A percentile compares a stretch with the other conserved stretches of the same genome.
These are phyloP conservation scores for Mesoligia furuncula DNA, from an alignment of 2,888 invertebrate genomes.

Conservation along the genomic window DNA sequence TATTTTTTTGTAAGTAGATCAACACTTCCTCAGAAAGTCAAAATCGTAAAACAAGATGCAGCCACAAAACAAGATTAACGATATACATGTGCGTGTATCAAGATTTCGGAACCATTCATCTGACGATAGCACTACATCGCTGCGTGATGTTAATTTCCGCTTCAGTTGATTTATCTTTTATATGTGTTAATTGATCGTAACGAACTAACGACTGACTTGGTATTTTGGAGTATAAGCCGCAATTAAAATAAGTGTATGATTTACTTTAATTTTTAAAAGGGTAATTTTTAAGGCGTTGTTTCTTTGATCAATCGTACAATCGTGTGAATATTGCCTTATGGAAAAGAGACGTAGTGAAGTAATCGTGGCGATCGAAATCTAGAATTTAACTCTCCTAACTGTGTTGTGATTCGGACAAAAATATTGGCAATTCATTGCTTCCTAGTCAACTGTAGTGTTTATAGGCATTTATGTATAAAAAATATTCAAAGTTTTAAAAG, in stretches of 20 bases:
- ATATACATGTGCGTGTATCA: conserved; percentile 40
- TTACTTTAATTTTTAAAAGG: conserved; percentile 12
- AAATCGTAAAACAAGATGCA: background rate
- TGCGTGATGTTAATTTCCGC: conserved; percentile 65
- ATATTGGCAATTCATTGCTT: background rate
- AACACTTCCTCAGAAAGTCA: background rate
- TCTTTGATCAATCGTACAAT: background rate
- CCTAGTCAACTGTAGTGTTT: background rate
- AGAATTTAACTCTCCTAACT: background rate
- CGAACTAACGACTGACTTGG: conserved; percentile 14
- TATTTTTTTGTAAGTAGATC: no score
- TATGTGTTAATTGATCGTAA: conserved; percentile 55
- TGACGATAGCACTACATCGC: conserved; percentile 47
- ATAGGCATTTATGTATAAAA: conserved; percentile 5
- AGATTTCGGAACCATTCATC: conserved; percentile 51
- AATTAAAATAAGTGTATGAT: conserved; percentile 19
- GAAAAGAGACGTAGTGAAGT: background rate
- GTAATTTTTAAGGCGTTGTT: background rate
- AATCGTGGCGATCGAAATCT: no score
- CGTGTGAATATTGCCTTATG: background rate
- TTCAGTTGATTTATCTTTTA: conserved; percentile 58
- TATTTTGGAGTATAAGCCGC: conserved; percentile 20
- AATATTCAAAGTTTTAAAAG: background rate
- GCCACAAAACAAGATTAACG: conserved; percentile 40
- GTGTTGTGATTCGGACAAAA: background rate